phyloP scores from a whole-genome alignment of 2,888 invertebrate species.

The Drosophila greeni region DNA sequence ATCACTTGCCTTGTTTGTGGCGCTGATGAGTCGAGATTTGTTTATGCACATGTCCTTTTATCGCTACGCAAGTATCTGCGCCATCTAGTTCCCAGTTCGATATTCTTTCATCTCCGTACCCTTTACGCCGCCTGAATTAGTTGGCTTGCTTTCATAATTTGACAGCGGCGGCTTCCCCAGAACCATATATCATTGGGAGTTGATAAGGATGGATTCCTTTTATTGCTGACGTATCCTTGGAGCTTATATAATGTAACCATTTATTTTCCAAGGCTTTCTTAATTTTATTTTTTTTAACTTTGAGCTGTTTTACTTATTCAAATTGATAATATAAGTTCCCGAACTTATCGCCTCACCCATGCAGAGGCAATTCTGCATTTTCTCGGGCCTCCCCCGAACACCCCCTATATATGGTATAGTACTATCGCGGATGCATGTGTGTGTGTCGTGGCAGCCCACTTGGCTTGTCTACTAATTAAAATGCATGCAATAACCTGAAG shows the following conservation, averaged over 20 bases:
- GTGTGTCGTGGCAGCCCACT: conserved; percentile 64
- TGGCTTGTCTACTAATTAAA: conserved; percentile 74
- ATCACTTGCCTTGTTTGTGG: conserved; percentile 42
- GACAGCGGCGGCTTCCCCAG: conserved; percentile 16
- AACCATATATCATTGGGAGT: conserved; percentile 19
- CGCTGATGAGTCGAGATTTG: conserved; percentile 43
- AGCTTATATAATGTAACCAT: background rate
- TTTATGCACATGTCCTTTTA: conserved; percentile 42
- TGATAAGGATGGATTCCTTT: conserved; percentile 18
- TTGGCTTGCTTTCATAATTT: conserved; percentile 20
- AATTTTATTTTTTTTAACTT: background rate
- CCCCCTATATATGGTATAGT: conserved; percentile 7
- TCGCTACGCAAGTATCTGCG: conserved; percentile 22
- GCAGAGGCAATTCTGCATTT: conserved; percentile 28
- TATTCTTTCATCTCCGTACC: conserved; percentile 15
- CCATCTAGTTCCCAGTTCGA: conserved; percentile 14
- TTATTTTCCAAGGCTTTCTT: background rate
- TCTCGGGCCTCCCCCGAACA: conserved; percentile 9
- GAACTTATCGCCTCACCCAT: conserved; percentile 28
- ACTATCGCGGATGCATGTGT: conserved; percentile 2
- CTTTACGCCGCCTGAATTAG: conserved; percentile 21
- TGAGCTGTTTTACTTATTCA: too few relatives aligned
- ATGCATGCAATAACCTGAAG: conserved; percentile 73
- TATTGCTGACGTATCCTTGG: background rate
- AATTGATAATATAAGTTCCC: background rate